A percentile compares a stretch with the other conserved stretches of the same genome.
Conservation (phyloP, 1,140 invertebrate genomes). For the Drosophila melanica region DNA sequence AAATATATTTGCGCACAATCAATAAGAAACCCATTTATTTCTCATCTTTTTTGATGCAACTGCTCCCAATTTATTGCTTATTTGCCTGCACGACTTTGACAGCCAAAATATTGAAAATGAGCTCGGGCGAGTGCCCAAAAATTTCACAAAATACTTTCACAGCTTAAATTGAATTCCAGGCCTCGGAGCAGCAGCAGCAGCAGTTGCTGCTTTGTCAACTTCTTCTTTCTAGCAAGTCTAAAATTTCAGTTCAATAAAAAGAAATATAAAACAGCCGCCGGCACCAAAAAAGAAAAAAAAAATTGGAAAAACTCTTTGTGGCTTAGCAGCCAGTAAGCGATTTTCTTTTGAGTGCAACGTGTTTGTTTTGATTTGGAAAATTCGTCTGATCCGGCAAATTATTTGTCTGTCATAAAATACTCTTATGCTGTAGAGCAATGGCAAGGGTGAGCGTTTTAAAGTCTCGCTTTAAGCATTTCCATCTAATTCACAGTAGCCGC, state of each 20-base stretch:
- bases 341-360: conserved; percentile 26
- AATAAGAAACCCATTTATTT: background rate
- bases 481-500: conserved; percentile 13
- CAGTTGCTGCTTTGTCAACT: background rate
- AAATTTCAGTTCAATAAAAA: conserved; percentile 58
- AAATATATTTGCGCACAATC: too few species aligned
- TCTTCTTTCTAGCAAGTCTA: conserved; percentile 22
- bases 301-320: conserved; percentile 2
- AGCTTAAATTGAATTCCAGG: conserved; percentile 65
- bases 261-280: conserved; percentile 50
- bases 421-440: background rate
- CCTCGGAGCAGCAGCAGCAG: conserved; percentile 30
- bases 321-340: conserved; percentile 10
- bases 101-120: conserved; percentile 67
- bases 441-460: conserved; percentile 30
- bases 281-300: conserved; percentile 15
- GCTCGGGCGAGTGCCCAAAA: conserved; percentile 18
- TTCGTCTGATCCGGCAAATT: conserved; percentile 50
- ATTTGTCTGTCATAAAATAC: conserved; percentile 52
- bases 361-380: conserved; percentile 67
- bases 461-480: conserved; percentile 25
- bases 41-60: background rate
- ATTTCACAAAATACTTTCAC: conserved; percentile 49
- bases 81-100: conserved; percentile 54
- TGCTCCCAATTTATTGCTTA: conserved; percentile 10